Evolutionary conservation across 1,140 invertebrate genomes (phyloP).

Genomic region (Drosophila sp.): DNA sequence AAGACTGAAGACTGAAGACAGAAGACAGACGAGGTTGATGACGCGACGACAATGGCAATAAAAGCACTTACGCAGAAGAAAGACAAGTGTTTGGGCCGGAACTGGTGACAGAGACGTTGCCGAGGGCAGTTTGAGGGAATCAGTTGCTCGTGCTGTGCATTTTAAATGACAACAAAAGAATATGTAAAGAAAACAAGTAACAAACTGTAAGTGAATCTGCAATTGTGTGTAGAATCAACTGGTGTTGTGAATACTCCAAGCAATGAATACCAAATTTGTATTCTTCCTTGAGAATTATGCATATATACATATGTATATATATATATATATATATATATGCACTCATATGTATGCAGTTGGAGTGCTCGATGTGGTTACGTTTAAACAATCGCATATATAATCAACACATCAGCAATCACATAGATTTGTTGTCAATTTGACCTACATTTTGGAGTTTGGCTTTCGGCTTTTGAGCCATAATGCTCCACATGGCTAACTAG

Average conservation of each 20-base stretch:
- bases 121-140: not conserved
- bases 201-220: slow-evolving; percentile 46
- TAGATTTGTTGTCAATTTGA: slow-evolving; percentile 33
- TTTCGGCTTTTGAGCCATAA: slow-evolving; percentile 49
- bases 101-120: not conserved
- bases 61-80: slow-evolving; percentile 27
- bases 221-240: slow-evolving; percentile 14
- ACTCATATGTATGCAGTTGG: slow-evolving; percentile 1
- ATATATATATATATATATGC: too few species aligned
- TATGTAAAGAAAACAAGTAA: slow-evolving; percentile 19
- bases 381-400: slow-evolving; percentile 54
- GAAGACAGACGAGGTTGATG: slow-evolving; percentile 20
- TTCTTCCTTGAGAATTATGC: not conserved
- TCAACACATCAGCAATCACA: slow-evolving; percentile 29
- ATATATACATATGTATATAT: too few species aligned
- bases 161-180: slow-evolving; percentile 56
- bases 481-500: slow-evolving; percentile 32
- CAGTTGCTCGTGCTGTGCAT: slow-evolving; percentile 71
- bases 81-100: not conserved
- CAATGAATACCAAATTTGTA: slow-evolving; percentile 13
- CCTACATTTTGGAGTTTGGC: slow-evolving; percentile 49
- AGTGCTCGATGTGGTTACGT: not conserved
- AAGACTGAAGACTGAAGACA: slow-evolving; percentile 1
- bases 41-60: slow-evolving; percentile 53
- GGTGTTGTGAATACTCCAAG: not conserved